Percentiles rank a stretch among this genome's conserved stretches.
phyloP scores from a whole-genome alignment of 2,113 vertebrate genomes.

The Tricholaema leucomelas region DNA sequence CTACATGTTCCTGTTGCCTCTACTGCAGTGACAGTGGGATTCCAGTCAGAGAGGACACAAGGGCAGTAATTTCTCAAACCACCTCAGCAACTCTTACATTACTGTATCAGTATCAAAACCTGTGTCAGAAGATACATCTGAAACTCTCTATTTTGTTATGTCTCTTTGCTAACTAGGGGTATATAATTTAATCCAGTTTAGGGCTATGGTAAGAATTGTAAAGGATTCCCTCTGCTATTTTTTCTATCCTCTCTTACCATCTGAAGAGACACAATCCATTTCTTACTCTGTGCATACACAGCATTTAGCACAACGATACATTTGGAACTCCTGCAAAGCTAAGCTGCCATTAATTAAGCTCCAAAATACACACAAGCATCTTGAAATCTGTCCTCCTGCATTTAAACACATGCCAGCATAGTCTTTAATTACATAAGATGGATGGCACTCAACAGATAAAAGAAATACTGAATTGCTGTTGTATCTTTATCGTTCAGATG shows the following conservation, averaged over 20 bases:
- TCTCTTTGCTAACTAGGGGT: not conserved
- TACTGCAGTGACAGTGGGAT: accelerated
- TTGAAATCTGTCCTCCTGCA: not conserved
- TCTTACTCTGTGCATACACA: not conserved
- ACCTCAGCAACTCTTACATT: not conserved
- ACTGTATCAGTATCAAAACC: not conserved
- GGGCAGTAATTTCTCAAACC: not conserved
- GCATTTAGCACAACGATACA: conserved; percentile 6
- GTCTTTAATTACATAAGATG: conserved; percentile 28
- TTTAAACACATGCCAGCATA: not conserved
- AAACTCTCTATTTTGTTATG: not conserved
- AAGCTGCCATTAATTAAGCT: conserved; percentile 20
- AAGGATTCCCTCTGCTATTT: not conserved
- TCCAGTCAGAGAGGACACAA: not conserved
- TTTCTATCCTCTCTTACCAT: not conserved
- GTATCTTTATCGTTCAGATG: conserved; percentile 12
- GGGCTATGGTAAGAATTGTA: not conserved
- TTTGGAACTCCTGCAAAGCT: conserved; percentile 7
- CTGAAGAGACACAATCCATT: not conserved
- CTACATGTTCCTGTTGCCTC: not conserved
- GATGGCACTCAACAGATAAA: not conserved
- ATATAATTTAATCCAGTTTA: not conserved
- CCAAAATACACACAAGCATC: conserved; percentile 43
- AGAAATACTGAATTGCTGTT: no score
- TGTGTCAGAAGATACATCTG: not conserved